phyloP scores from a whole-genome alignment of 2,888 invertebrate genomes.

The Urechis unicinctus region DNA sequence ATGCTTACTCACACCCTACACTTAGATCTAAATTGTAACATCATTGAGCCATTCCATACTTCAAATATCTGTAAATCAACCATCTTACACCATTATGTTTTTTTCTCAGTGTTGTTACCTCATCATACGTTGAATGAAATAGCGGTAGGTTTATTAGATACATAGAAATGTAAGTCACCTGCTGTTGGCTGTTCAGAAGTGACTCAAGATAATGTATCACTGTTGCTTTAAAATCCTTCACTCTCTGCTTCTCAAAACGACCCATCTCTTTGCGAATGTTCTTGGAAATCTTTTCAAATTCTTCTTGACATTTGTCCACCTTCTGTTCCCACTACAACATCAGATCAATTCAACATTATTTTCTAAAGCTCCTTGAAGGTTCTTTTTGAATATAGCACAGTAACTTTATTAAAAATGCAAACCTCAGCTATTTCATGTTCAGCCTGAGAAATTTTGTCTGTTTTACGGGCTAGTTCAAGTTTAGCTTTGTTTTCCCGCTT shows the following conservation, averaged over 20 bases:
- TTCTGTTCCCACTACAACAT: constrained; percentile 78
- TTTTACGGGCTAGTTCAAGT: constrained; percentile 79
- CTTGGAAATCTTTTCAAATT: constrained; percentile 89
- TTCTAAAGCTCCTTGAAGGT: not conserved
- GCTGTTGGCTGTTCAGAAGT: constrained; percentile 88
- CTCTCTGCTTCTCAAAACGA: constrained; percentile 79
- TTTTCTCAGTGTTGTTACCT: no score
- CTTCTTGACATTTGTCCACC: constrained; percentile 92
- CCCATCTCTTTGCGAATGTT: constrained; percentile 92
- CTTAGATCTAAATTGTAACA: no score
- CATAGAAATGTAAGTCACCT: constrained; percentile 57
- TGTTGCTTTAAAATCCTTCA: constrained; percentile 82
- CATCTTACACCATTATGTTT: no score
- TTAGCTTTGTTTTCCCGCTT: constrained; percentile 91
- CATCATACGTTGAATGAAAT: no score
- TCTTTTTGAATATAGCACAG: not conserved
- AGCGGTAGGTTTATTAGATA: not conserved
- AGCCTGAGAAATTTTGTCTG: constrained; percentile 82
- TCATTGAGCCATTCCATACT: no score
- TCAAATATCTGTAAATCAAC: no score
- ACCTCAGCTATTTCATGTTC: constrained; percentile 89
- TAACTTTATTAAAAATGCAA: not conserved
- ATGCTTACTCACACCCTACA: no score
- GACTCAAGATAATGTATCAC: constrained; percentile 88
- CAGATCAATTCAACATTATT: not conserved